These are phyloP conservation scores for Philopotamus ludificatus DNA, from an alignment of 1,140 invertebrate genomes.

Conservation along the genomic window DNA sequence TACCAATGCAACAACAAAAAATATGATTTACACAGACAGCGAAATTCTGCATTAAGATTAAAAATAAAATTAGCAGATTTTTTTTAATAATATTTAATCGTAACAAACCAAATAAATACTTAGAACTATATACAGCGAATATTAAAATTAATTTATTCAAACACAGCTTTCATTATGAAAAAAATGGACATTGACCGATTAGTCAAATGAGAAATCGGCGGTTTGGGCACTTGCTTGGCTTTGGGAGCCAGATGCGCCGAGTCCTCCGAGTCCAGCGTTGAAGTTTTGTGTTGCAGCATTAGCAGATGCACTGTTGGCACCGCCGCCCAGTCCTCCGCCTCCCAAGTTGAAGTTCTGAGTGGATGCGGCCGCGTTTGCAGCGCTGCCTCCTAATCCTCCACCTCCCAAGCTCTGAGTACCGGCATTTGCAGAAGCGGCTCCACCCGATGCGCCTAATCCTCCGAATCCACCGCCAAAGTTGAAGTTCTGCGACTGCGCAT, in stretches of 20 bases:
- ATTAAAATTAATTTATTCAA: constrained; percentile 1
- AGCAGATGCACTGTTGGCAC: constrained; percentile 15
- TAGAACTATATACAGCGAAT: constrained; percentile 24
- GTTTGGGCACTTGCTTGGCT: constrained; percentile 31
- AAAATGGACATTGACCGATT: not conserved
- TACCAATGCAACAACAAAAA: too few species aligned
- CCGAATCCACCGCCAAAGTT: constrained; percentile 6
- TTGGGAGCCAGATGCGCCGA: not conserved
- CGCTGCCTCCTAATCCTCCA: not conserved
- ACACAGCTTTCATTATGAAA: not conserved
- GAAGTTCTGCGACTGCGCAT: constrained; percentile 17
- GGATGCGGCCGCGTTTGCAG: constrained; percentile 25
- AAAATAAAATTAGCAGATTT: too few species aligned
- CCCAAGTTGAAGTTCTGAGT: constrained; percentile 28
- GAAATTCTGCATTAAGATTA: too few species aligned
- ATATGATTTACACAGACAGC: too few species aligned
- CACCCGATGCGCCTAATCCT: not conserved
- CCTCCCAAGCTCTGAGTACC: not conserved
- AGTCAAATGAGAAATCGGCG: constrained; percentile 25
- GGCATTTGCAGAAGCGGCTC: constrained; percentile 15
- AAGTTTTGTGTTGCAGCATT: constrained; percentile 17
- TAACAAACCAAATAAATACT: constrained; percentile 28
- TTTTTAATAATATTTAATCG: constrained; percentile 26
- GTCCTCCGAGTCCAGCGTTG: not conserved
- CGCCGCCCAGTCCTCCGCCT: not conserved